Evolutionary conservation across 2,888 invertebrate genomes (phyloP).

Genomic region (Ochlodes sylvanus): DNA sequence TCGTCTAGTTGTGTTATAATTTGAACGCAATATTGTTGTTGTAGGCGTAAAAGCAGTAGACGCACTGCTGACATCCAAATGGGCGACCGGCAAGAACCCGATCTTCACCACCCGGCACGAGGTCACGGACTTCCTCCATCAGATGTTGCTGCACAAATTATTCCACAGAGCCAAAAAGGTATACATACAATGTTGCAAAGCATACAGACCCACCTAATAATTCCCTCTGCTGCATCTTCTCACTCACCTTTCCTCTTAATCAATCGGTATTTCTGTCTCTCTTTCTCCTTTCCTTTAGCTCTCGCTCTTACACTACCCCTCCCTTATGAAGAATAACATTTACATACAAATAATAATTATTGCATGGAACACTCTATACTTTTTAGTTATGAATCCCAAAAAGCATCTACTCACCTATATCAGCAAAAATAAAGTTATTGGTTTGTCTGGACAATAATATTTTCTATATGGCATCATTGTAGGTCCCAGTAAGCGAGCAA

Average conservation of each 20-base stretch:
- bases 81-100: constrained; percentile 90
- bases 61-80: constrained; percentile 95
- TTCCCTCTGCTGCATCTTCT: too few species aligned
- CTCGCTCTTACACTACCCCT: not conserved
- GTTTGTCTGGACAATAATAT: not conserved
- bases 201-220: not conserved
- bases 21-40: constrained; percentile 35
- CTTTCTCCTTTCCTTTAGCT: not conserved
- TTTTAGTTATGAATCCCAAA: too few species aligned
- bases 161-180: constrained; percentile 97
- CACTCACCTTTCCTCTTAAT: too few species aligned
- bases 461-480: not conserved
- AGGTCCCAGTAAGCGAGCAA: constrained; percentile 90
- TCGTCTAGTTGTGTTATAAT: too few species aligned
- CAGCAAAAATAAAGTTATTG: too few species aligned
- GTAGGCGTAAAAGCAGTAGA: constrained; percentile 95
- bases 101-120: constrained; percentile 93
- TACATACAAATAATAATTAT: too few species aligned
- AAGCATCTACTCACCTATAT: too few species aligned
- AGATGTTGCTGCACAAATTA: constrained; percentile 96
- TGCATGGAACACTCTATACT: too few species aligned
- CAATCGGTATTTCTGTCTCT: too few species aligned
- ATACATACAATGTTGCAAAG: constrained; percentile 27
- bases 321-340: not conserved
- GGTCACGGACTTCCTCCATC: constrained; percentile 91